phyloP scores from a whole-genome alignment of 1,140 invertebrate species.

The Rhagoletis pomonella region DNA sequence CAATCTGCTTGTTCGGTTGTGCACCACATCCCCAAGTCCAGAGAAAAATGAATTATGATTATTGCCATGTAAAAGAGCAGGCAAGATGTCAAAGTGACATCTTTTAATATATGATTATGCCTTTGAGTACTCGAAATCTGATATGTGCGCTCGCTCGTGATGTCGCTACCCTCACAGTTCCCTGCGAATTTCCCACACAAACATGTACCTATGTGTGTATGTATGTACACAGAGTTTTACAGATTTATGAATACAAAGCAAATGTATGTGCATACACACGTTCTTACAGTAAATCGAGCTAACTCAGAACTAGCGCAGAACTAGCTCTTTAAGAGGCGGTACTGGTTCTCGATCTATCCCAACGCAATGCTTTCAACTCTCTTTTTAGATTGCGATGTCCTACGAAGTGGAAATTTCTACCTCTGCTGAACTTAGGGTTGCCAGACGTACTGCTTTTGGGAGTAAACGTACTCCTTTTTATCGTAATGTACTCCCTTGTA shows the following conservation, averaged over 20 bases:
- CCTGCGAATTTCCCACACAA: slow-evolving; percentile 39
- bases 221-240: background rate
- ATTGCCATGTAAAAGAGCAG: slow-evolving; percentile 74
- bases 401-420: too few relatives aligned
- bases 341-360: too few relatives aligned
- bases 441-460: too few relatives aligned
- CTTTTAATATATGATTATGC: slow-evolving; percentile 74
- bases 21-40: slow-evolving; percentile 21
- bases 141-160: slow-evolving; percentile 59
- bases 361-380: too few relatives aligned
- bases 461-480: too few relatives aligned
- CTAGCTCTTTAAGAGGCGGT: too few relatives aligned
- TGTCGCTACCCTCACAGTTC: slow-evolving; percentile 45
- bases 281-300: too few relatives aligned
- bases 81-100: slow-evolving; percentile 74
- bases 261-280: background rate
- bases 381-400: too few relatives aligned
- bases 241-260: slow-evolving; percentile 5
- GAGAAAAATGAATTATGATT: slow-evolving; percentile 74
- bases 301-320: too few relatives aligned
- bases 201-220: background rate
- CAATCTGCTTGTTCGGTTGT: slow-evolving; percentile 39
- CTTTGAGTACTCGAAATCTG: slow-evolving; percentile 73
- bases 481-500: too few relatives aligned
- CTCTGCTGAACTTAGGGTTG: too few relatives aligned